These are phyloP conservation scores for Thaleichthys pacificus DNA, from an alignment of 2,797 vertebrate species.

Conservation along the genomic window DNA sequence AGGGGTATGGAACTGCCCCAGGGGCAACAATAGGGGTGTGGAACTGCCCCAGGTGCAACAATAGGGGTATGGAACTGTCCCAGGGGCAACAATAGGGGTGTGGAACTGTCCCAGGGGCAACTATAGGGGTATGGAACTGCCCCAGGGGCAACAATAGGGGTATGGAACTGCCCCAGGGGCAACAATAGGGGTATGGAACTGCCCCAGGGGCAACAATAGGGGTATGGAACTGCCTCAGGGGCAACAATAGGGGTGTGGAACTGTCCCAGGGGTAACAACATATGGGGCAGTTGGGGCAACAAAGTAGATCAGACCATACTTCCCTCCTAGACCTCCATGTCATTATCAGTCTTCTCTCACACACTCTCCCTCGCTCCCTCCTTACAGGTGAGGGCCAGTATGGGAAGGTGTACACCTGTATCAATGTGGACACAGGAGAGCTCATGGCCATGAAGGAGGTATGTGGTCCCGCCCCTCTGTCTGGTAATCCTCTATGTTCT, in stretches of 20 bases:
- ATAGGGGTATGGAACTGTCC: neutral
- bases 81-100: conserved; percentile 99
- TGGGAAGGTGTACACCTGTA: conserved; percentile 99
- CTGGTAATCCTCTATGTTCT: neutral
- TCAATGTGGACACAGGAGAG: conserved; percentile 97
- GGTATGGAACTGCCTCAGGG: too few species aligned
- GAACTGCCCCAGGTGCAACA: neutral
- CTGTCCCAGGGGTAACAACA: too few species aligned
- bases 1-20: too few species aligned
- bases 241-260: too few species aligned
- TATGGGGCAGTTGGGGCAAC: too few species aligned
- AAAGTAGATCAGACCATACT: neutral
- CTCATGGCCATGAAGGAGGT: conserved; percentile 99
- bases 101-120: conserved; percentile 81
- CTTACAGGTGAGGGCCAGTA: conserved; percentile 94
- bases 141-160: conserved; percentile 98
- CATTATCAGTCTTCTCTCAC: neutral
- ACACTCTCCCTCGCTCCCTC: neutral
- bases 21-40: too few species aligned
- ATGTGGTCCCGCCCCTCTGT: conserved; percentile 40
- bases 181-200: too few species aligned
- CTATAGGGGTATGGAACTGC: conserved; percentile 87
- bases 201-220: neutral
- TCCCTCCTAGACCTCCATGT: neutral
- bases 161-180: conserved; percentile 50